Conservation (phyloP, 2,797 vertebrate species). For the Australoheros facetus region DNA sequence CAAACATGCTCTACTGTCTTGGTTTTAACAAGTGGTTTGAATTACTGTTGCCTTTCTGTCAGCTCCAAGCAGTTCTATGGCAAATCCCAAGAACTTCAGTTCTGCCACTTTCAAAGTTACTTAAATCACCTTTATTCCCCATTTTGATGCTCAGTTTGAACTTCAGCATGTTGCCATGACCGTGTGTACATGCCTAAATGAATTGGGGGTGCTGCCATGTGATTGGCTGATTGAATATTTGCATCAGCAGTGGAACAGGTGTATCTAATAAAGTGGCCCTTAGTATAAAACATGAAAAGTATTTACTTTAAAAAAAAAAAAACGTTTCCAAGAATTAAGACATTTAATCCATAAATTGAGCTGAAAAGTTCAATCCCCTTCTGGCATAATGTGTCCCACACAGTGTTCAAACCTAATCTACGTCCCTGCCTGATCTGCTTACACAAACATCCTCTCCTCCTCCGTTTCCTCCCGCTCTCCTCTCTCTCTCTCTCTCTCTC, state of each 20-base stretch:
- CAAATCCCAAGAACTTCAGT: too few species aligned
- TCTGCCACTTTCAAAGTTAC: too few species aligned
- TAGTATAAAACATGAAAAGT: neutral
- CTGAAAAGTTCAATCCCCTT: too few species aligned
- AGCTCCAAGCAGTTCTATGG: too few species aligned
- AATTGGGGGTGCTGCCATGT: neutral
- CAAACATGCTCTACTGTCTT: too few species aligned
- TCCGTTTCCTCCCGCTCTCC: neutral
- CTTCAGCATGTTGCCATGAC: neutral
- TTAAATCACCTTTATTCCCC: too few species aligned
- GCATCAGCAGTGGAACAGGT: too few species aligned
- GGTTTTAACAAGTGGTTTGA: too few species aligned
- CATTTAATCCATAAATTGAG: too few species aligned
- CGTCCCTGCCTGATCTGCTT: neutral
- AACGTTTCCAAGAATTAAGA: neutral
- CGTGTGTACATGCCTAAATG: neutral
- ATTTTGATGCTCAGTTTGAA: neutral
- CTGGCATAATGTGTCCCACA: neutral
- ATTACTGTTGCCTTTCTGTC: too few species aligned
- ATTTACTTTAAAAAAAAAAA: neutral
- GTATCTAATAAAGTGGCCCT: neutral
- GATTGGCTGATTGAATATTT: neutral
- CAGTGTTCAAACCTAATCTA: neutral
- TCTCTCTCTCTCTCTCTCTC: neutral
- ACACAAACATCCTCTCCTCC: neutral